Evolutionary conservation across 2,888 invertebrate genomes (phyloP).

Genomic region (Limnephilus marmoratus): DNA sequence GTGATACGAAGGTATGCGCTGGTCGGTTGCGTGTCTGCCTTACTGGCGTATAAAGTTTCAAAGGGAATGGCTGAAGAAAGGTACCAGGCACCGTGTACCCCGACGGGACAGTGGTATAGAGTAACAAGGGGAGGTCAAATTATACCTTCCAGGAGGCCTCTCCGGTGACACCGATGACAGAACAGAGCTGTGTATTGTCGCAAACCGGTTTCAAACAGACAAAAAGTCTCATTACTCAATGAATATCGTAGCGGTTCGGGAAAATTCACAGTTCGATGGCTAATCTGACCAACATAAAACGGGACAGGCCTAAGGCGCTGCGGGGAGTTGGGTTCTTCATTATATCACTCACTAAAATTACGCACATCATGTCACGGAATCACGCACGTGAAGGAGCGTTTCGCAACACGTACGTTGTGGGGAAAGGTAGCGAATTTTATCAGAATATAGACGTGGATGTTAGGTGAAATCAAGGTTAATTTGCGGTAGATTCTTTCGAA

Average conservation of each 20-base stretch:
- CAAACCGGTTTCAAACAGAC: neutral
- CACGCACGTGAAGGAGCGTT: neutral
- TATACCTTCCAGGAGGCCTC: conserved; percentile 9
- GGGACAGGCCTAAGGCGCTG: neutral
- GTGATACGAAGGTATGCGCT: conserved; percentile 44
- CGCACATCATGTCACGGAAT: neutral
- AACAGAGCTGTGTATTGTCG: neutral
- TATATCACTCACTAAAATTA: neutral
- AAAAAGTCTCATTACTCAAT: neutral
- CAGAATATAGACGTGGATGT: neutral
- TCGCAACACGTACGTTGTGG: neutral
- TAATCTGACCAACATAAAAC: neutral
- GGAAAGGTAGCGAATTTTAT: neutral
- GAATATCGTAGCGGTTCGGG: neutral
- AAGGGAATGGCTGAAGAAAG: conserved; percentile 34
- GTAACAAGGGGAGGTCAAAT: conserved; percentile 34
- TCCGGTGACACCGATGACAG: conserved; percentile 20
- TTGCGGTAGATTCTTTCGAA: neutral
- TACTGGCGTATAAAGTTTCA: conserved; percentile 52
- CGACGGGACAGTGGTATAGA: conserved; percentile 8
- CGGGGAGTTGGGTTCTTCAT: neutral
- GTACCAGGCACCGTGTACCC: neutral
- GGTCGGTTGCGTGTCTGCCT: conserved; percentile 41
- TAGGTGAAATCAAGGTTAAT: neutral
- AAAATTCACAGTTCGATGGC: neutral